Evolutionary conservation across 2,113 vertebrate genomes (phyloP).

Genomic region (Stegostoma tigrinum): DNA sequence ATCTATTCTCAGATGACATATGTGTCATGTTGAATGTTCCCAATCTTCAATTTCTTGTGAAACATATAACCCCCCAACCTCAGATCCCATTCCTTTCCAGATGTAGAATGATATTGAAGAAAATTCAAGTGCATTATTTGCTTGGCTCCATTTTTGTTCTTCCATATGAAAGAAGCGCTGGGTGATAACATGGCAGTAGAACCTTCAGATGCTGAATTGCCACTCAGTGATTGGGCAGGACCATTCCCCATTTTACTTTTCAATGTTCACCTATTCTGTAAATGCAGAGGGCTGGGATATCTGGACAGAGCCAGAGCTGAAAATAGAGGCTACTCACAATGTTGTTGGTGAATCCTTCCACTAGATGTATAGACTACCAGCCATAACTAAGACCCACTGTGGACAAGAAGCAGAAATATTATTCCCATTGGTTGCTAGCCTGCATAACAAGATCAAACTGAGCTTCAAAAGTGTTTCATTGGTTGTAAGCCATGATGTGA

Average conservation of each 20-base stretch:
- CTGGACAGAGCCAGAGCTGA: background rate
- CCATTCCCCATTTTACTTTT: background rate
- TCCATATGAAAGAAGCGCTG: background rate
- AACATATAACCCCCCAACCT: background rate
- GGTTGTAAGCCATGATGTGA: background rate
- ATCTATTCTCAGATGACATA: background rate
- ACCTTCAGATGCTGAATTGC: background rate
- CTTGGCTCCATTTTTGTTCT: background rate
- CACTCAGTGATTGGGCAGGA: background rate
- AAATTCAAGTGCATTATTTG: background rate
- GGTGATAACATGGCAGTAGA: background rate
- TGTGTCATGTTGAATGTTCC: background rate
- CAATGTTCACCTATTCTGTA: background rate
- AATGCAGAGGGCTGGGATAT: background rate
- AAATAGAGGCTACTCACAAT: background rate
- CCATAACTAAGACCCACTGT: background rate
- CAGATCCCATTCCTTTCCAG: background rate
- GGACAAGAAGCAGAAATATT: background rate
- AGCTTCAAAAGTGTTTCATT: background rate
- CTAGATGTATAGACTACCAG: background rate
- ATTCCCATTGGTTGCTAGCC: background rate
- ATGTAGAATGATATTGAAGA: background rate
- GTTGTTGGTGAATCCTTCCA: background rate
- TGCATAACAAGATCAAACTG: background rate
- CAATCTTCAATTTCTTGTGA: background rate